Evolutionary conservation across 53 echinoderm and acorn worm genomes (phyloP).

Genomic region (Antedon mediterranea): DNA sequence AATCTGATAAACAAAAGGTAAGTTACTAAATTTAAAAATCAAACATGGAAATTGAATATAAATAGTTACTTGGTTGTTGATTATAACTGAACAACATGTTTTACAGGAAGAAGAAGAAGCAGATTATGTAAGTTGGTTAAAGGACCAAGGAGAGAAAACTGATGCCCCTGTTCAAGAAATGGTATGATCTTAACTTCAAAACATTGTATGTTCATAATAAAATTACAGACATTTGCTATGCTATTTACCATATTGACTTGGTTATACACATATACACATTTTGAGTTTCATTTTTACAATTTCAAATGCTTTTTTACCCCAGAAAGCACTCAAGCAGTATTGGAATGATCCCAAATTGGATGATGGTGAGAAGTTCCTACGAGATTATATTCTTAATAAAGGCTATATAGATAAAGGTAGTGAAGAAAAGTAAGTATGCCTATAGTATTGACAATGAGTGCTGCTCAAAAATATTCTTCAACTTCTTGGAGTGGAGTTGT

Average conservation of each 20-base stretch:
- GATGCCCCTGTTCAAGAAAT: background rate
- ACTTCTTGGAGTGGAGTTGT: no score
- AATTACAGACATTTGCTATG: no score
- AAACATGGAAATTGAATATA: no score
- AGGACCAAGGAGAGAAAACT: constrained; percentile 31
- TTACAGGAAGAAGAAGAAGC: constrained; percentile 57
- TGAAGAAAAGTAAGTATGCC: constrained; percentile 20
- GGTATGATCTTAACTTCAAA: background rate
- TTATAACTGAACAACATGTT: no score
- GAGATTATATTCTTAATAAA: constrained; percentile 88
- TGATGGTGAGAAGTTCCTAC: constrained; percentile 74
- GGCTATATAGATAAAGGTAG: constrained; percentile 62
- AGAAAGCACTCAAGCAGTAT: constrained; percentile 52
- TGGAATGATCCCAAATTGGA: constrained; percentile 86
- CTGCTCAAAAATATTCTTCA: no score
- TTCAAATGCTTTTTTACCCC: background rate
- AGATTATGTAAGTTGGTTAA: constrained; percentile 77
- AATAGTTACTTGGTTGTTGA: no score
- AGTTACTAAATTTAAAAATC: no score
- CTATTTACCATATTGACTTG: no score
- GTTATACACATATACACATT: no score
- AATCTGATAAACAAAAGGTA: constrained; percentile 22
- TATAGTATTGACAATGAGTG: no score
- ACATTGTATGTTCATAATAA: no score
- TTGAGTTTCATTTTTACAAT: no score